These are phyloP conservation scores for Agriopis aurantiaria DNA, from an alignment of 2,888 invertebrate genomes.

Conservation along the genomic window DNA sequence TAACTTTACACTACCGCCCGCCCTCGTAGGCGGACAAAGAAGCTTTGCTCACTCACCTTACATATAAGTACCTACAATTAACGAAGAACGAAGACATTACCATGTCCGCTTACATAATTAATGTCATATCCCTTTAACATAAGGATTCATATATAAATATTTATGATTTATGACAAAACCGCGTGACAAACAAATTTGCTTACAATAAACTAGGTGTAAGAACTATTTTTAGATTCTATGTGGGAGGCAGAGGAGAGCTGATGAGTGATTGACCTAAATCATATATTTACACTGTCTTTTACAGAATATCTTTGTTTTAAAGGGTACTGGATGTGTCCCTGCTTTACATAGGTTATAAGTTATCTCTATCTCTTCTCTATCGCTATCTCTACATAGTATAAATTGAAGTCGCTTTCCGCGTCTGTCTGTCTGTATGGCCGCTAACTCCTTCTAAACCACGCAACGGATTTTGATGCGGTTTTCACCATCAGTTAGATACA, in stretches of 20 bases:
- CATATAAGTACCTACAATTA: conserved; percentile 25
- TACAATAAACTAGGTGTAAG: conserved; percentile 48
- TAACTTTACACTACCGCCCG: too few species aligned
- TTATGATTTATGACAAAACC: conserved; percentile 38
- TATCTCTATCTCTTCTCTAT: too few species aligned
- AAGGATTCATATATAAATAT: conserved; percentile 36
- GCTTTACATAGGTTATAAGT: too few species aligned
- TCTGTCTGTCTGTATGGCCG: too few species aligned
- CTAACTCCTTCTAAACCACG: too few species aligned
- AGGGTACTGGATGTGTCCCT: too few species aligned
- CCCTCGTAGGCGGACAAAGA: background rate
- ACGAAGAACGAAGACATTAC: conserved; percentile 32
- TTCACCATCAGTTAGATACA: too few species aligned
- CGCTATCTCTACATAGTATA: too few species aligned
- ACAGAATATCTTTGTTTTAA: background rate
- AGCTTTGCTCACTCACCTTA: background rate
- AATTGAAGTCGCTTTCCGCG: too few species aligned
- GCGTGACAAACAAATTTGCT: conserved; percentile 47
- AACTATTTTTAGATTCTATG: conserved; percentile 41
- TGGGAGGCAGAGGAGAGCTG: conserved; percentile 32
- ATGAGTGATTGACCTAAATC: conserved; percentile 39
- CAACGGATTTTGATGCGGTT: too few species aligned
- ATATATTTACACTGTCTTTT: conserved; percentile 36
- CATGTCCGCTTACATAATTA: conserved; percentile 27
- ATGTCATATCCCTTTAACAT: conserved; percentile 12